Conservation (phyloP, 1,140 invertebrate species). For the Microvelia longipes region DNA sequence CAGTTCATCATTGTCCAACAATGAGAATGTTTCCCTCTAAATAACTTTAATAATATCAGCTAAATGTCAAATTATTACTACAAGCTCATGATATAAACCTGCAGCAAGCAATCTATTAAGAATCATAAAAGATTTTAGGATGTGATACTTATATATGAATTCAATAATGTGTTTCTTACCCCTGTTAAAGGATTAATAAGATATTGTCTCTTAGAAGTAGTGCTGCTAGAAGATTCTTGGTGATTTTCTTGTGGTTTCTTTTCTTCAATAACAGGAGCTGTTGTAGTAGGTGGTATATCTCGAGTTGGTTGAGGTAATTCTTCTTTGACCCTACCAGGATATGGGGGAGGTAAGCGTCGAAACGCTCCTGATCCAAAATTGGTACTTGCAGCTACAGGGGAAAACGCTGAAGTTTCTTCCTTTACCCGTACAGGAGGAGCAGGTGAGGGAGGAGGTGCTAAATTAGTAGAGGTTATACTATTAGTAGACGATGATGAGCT, state of each 20-base stretch:
- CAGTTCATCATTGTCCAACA: no score
- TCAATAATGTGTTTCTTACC: no score
- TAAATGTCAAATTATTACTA: no score
- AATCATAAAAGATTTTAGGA: no score
- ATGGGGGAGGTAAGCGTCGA: neutral
- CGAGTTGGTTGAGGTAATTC: neutral
- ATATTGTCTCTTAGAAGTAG: neutral
- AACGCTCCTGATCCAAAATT: neutral
- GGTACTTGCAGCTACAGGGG: neutral
- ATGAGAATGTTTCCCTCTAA: no score
- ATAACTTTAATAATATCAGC: no score
- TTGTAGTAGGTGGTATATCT: neutral
- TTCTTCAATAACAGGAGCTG: neutral
- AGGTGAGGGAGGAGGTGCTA: neutral
- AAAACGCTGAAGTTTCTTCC: neutral
- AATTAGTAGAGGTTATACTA: neutral
- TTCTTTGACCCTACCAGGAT: neutral
- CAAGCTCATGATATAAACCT: no score
- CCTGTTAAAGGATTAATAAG: neutral
- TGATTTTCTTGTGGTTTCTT: neutral
- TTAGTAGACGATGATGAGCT: neutral
- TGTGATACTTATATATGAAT: no score
- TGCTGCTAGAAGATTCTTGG: neutral
- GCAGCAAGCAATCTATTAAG: no score
- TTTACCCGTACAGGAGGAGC: neutral